Percentiles rank a stretch among this genome's conserved stretches.
phyloP scores from a whole-genome alignment of 2,113 vertebrate species.

The Xenopus tropicalis region UCB_Xtro_10.0 CM004443.2:186646001-186646500 shows the following conservation, averaged over 20 bases:
- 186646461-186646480: too few species aligned
- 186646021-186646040: constrained; percentile 35
- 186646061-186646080: constrained; percentile 8
- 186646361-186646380: too few species aligned
- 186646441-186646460: too few species aligned
- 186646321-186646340: too few species aligned
- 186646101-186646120: constrained; percentile 27
- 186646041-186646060: constrained; percentile 44
- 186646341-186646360: too few species aligned
- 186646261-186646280: constrained; percentile 1
- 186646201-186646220: background rate
- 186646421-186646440: too few species aligned
- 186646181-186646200: background rate
- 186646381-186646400: too few species aligned
- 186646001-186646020: constrained; percentile 27
- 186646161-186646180: background rate
- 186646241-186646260: background rate
- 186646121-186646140: background rate
- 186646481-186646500: too few species aligned
- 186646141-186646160: constrained; percentile 30
- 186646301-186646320: too few species aligned
- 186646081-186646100: constrained; percentile 8
- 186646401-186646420: too few species aligned
- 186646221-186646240: constrained; percentile 20
- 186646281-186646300: constrained; percentile 11